Conservation (phyloP, 2,113 vertebrate species). For the Phyllostomus hastatus region DNA sequence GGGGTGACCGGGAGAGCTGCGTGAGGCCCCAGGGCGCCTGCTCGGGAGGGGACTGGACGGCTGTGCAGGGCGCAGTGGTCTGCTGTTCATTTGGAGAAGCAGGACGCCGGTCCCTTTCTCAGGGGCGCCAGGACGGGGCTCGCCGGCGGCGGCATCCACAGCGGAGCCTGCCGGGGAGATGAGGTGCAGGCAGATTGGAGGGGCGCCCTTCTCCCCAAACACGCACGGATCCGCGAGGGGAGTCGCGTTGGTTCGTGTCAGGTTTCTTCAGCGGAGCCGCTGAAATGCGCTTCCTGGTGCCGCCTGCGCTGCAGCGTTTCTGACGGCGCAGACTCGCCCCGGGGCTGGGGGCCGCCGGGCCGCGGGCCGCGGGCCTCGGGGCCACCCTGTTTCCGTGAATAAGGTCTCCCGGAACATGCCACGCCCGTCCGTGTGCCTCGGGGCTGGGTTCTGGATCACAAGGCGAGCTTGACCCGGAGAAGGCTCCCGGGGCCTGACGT, state of each 20-base stretch:
- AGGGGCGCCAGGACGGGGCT: not conserved
- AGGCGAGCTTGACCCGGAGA: not conserved
- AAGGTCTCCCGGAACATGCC: not conserved
- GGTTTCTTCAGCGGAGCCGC: not conserved
- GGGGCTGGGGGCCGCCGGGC: accelerated
- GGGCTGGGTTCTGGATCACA: not conserved
- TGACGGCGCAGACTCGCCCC: accelerated
- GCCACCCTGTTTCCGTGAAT: not conserved
- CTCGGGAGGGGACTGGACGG: too few species aligned
- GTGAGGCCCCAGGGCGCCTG: too few species aligned
- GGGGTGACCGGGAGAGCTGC: too few species aligned
- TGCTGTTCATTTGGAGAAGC: not conserved
- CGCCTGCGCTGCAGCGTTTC: accelerated
- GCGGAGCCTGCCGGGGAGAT: too few species aligned
- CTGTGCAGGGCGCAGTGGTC: not conserved
- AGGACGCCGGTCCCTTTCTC: not conserved
- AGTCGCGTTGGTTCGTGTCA: not conserved
- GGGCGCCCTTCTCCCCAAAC: too few species aligned
- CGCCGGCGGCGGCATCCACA: not conserved
- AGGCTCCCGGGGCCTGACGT: not conserved
- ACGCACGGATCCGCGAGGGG: not conserved
- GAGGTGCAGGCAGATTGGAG: accelerated
- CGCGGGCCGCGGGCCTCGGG: not conserved
- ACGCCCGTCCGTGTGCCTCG: not conserved
- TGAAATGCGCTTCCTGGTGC: not conserved